Conservation (phyloP, 1,140 invertebrate genomes). For the Cephus cinctus region DNA sequence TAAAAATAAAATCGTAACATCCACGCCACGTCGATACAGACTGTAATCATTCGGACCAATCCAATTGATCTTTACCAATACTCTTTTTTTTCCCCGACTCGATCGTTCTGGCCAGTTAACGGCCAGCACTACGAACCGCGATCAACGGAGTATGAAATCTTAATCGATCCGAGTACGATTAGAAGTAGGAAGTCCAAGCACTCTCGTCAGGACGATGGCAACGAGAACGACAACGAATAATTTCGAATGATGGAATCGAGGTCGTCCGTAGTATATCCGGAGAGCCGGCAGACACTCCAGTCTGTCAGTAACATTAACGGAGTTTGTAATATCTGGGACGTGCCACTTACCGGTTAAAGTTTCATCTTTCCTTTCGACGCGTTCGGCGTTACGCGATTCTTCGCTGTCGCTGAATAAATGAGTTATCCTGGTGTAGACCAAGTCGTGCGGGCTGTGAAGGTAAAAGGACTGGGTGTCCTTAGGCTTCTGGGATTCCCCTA, state of each 20-base stretch:
- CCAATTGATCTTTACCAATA: too few relatives aligned
- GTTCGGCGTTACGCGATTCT: slow-evolving; percentile 35
- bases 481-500: slow-evolving; percentile 36
- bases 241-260: slow-evolving; percentile 21
- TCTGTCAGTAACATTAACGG: slow-evolving; percentile 12
- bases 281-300: slow-evolving; percentile 1
- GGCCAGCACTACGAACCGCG: too few relatives aligned
- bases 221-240: slow-evolving; percentile 6
- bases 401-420: slow-evolving; percentile 67
- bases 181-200: neutral
- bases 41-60: too few relatives aligned
- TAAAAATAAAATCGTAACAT: too few relatives aligned
- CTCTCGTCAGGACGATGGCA: too few relatives aligned
- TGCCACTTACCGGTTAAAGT: slow-evolving; percentile 50
- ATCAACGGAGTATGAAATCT: too few relatives aligned
- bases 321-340: slow-evolving; percentile 30
- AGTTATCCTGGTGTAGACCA: slow-evolving; percentile 74
- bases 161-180: too few relatives aligned
- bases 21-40: too few relatives aligned
- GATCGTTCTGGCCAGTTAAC: too few relatives aligned
- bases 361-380: slow-evolving; percentile 46
- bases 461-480: slow-evolving; percentile 74
- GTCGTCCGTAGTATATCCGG: too few relatives aligned
- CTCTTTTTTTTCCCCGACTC: too few relatives aligned
- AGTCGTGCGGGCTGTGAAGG: slow-evolving; percentile 75